Conservation (phyloP, 2,888 invertebrate species). For the Hoplodrina blanda region DNA sequence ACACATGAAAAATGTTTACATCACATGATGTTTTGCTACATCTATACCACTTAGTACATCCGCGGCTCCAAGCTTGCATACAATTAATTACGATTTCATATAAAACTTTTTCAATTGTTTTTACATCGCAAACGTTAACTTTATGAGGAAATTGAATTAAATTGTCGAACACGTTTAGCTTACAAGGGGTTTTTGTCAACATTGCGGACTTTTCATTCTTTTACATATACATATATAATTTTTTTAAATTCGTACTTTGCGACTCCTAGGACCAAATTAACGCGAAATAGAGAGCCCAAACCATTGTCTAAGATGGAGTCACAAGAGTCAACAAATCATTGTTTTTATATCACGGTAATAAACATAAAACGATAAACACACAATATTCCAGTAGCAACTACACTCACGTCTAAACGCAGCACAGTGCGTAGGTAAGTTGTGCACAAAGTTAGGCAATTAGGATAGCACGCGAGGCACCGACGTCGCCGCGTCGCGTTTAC, state of each 20-base stretch:
- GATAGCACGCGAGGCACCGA: slow-evolving; percentile 86
- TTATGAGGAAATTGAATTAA: too few relatives aligned
- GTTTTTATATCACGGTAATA: neutral
- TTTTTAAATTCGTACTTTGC: neutral
- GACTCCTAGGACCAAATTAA: neutral
- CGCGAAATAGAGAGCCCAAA: neutral
- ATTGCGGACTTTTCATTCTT: neutral
- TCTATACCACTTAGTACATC: neutral
- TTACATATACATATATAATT: too few relatives aligned
- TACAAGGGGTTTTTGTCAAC: too few relatives aligned
- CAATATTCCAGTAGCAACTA: slow-evolving; percentile 25
- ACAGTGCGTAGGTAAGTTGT: slow-evolving; percentile 64
- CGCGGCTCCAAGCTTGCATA: neutral
- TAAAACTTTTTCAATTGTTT: too few relatives aligned
- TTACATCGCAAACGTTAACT: too few relatives aligned
- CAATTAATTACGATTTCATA: neutral
- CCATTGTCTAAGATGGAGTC: neutral
- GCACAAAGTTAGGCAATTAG: slow-evolving; percentile 79
- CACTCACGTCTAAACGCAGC: slow-evolving; percentile 55
- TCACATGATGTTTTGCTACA: neutral
- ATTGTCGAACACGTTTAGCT: too few relatives aligned
- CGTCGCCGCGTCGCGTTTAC: slow-evolving; percentile 71
- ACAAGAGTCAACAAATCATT: neutral
- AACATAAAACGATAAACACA: slow-evolving; percentile 13
- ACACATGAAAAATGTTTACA: neutral